phyloP scores from a whole-genome alignment of 2,113 vertebrate species.

The Lycocorax pyrrhopterus region DNA sequence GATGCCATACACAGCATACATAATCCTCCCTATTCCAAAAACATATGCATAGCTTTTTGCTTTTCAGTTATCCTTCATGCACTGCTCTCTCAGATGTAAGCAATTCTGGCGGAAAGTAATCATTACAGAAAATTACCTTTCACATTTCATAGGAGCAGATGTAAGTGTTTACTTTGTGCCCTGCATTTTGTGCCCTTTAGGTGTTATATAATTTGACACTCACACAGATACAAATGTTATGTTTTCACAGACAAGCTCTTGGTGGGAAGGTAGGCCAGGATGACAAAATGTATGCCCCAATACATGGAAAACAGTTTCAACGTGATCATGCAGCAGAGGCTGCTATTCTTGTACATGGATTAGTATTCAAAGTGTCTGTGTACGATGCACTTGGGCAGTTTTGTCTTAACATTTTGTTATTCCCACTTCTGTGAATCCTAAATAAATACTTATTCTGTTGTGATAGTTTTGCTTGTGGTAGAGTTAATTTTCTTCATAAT shows the following conservation, averaged over 20 bases:
- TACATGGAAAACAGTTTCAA: neutral
- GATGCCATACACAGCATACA: neutral
- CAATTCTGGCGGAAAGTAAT: neutral
- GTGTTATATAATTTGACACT: neutral
- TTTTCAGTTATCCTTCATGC: neutral
- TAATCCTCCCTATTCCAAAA: neutral
- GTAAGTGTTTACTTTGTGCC: neutral
- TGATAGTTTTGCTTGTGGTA: neutral
- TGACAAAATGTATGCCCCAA: neutral
- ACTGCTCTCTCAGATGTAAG: neutral
- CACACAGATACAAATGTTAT: neutral
- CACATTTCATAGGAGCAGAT: neutral
- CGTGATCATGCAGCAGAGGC: rapidly evolving
- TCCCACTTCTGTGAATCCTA: neutral
- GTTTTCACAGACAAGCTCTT: neutral
- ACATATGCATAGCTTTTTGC: neutral
- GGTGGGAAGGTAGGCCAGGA: neutral
- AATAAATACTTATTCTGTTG: neutral
- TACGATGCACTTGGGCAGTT: neutral
- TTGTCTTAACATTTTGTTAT: neutral
- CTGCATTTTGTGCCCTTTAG: neutral
- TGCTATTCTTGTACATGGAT: neutral
- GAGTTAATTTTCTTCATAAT: neutral
- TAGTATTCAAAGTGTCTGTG: neutral
- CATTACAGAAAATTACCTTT: neutral